Evolutionary conservation across 2,797 vertebrate species (phyloP).

Genomic region (Pantherophis alleghaniensis): DNA sequence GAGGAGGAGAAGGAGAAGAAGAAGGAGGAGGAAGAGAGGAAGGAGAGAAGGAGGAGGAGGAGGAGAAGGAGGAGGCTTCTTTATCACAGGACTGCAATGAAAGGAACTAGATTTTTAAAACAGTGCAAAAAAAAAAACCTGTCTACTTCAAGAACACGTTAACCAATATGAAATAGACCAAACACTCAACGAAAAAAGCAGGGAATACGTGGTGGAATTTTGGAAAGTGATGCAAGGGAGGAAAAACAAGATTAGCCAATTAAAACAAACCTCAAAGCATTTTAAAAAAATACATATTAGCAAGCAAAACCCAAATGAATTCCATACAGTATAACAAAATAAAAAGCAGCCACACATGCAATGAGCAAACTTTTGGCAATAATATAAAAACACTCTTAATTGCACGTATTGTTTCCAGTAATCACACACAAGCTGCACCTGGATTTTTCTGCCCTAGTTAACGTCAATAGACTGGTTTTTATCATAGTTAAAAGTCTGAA

Average conservation of each 20-base stretch:
- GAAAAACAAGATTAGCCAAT: not conserved
- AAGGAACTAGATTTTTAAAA: not conserved
- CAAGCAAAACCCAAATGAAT: not conserved
- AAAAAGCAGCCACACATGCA: not conserved
- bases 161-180: not conserved
- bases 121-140: not conserved
- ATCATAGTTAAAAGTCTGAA: not conserved
- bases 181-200: not conserved
- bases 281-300: not conserved
- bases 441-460: not conserved
- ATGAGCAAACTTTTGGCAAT: not conserved
- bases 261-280: not conserved
- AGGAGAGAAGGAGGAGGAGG: fast-evolving
- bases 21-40: fast-evolving
- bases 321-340: not conserved
- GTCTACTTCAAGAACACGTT: not conserved
- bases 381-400: not conserved
- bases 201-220: not conserved
- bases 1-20: fast-evolving
- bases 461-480: not conserved
- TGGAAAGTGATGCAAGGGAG: not conserved
- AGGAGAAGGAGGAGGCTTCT: not conserved
- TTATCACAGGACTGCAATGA: not conserved
- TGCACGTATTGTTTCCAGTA: not conserved
- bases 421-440: not conserved